phyloP scores from a whole-genome alignment of 1,140 invertebrate genomes.

The Pogonus chalceus region DNA sequence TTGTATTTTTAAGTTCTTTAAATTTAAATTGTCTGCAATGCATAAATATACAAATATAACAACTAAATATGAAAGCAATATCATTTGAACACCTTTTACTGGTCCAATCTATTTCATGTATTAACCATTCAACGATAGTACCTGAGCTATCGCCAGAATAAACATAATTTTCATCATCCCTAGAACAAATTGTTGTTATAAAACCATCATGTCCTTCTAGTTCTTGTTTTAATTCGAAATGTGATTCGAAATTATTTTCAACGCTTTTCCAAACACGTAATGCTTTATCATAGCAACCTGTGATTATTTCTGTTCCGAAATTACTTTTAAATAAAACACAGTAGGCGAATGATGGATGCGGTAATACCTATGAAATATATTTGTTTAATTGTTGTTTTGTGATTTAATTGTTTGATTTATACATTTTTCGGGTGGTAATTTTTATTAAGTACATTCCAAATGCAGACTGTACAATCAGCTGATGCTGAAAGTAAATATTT shows the following conservation, averaged over 20 bases:
- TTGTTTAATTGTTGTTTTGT: not conserved
- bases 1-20: constrained; percentile 16
- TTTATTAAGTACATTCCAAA: constrained; percentile 18
- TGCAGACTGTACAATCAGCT: constrained; percentile 18
- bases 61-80: not conserved
- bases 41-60: constrained; percentile 8
- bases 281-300: constrained; percentile 21
- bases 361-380: constrained; percentile 13
- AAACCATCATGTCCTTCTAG: constrained; percentile 21
- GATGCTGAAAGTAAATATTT: constrained; percentile 20
- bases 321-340: constrained; percentile 16
- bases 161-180: constrained; percentile 16
- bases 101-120: constrained; percentile 6
- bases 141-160: constrained; percentile 21
- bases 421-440: constrained; percentile 3
- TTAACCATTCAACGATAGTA: constrained; percentile 20
- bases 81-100: not conserved
- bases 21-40: constrained; percentile 15
- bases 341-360: constrained; percentile 23
- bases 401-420: not conserved
- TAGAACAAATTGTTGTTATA: constrained; percentile 21
- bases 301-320: constrained; percentile 15
- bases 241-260: constrained; percentile 5
- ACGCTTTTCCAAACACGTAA: constrained; percentile 19
- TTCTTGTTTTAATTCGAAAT: constrained; percentile 18